Conservation (phyloP, 2,797 vertebrate species). For the Pipistrellus kuhlii region DNA sequence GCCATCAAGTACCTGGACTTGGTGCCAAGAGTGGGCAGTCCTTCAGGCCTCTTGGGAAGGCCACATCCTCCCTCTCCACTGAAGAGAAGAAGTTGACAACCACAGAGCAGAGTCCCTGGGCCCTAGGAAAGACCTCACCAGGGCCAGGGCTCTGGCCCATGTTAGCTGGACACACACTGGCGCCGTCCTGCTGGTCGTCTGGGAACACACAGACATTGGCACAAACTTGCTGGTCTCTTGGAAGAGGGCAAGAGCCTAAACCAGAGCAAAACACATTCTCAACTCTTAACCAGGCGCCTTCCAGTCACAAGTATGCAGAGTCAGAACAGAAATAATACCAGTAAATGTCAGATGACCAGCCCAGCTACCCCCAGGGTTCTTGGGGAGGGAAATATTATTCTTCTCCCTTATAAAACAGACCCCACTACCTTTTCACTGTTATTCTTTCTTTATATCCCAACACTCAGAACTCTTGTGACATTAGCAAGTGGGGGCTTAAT, state of each 20-base stretch:
- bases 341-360: constrained; percentile 84
- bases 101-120: constrained; percentile 86
- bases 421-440: constrained; percentile 73
- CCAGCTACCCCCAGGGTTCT: constrained; percentile 85
- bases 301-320: constrained; percentile 87
- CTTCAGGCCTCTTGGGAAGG: constrained; percentile 79
- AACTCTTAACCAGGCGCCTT: constrained; percentile 87
- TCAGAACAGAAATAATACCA: constrained; percentile 88
- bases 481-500: constrained; percentile 79
- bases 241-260: constrained; percentile 89
- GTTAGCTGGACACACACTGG: constrained; percentile 86
- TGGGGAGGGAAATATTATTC: constrained; percentile 84
- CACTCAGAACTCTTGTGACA: constrained; percentile 84
- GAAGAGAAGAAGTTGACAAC: constrained; percentile 81
- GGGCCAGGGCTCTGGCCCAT: constrained; percentile 86
- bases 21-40: constrained; percentile 78
- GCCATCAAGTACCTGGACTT: constrained; percentile 76
- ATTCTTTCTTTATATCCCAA: constrained; percentile 78
- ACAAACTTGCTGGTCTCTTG: constrained; percentile 88
- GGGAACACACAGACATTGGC: constrained; percentile 87
- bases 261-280: constrained; percentile 87
- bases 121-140: constrained; percentile 82
- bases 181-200: constrained; percentile 86
- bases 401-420: constrained; percentile 70
- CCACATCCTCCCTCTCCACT: constrained; percentile 61